A percentile compares a stretch with the other conserved stretches of the same genome.
phyloP scores from a whole-genome alignment of 2,113 vertebrate species.

The Oplegnathus fasciatus region DNA sequence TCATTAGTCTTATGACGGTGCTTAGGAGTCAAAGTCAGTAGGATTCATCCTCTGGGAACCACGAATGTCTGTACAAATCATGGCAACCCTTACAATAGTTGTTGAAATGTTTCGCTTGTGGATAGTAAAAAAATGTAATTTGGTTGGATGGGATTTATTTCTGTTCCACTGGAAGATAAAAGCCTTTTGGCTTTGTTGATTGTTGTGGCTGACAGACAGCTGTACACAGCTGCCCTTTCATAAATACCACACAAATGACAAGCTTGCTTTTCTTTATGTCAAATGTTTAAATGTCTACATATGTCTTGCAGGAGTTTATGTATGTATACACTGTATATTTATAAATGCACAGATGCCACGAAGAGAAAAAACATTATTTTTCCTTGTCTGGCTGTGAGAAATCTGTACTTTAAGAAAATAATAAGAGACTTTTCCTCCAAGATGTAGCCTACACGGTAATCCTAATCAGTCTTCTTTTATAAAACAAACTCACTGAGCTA shows the following conservation, averaged over 20 bases:
- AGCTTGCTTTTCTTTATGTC: constrained; percentile 2
- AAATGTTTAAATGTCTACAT: constrained; percentile 10
- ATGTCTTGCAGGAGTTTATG: background rate
- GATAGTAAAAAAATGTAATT: background rate
- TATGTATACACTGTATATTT: constrained; percentile 9
- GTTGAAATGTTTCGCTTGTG: background rate
- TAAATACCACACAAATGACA: background rate
- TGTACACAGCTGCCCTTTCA: constrained; percentile 20
- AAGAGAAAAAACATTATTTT: background rate
- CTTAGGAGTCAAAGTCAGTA: background rate
- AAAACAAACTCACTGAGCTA: background rate
- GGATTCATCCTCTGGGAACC: background rate
- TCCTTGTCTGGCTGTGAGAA: background rate
- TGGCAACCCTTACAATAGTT: background rate
- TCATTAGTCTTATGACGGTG: background rate
- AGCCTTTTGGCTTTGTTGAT: constrained; percentile 28
- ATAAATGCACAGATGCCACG: background rate
- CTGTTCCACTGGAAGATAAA: constrained; percentile 20
- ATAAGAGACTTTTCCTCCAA: background rate
- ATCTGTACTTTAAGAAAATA: background rate
- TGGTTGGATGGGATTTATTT: background rate
- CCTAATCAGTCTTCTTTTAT: background rate
- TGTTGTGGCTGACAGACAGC: constrained; percentile 13
- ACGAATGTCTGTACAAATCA: background rate
- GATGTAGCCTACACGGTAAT: background rate